Conservation (phyloP, 2,888 invertebrate species). For the Xylophagus ater region DNA sequence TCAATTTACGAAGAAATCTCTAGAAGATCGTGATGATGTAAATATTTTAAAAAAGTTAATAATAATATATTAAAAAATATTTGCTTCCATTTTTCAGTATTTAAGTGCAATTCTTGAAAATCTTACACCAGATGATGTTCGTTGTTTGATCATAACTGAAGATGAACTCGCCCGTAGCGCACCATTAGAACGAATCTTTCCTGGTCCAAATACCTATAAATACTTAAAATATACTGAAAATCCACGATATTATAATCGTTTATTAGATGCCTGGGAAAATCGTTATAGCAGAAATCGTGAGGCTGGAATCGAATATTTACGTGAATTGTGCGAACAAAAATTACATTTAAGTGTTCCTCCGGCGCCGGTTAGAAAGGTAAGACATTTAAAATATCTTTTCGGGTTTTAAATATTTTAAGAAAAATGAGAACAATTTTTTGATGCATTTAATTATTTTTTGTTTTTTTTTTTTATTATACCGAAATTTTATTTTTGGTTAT, state of each 20-base stretch:
- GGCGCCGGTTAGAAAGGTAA: constrained; percentile 49
- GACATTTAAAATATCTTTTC: constrained; percentile 16
- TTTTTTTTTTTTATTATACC: constrained; percentile 11
- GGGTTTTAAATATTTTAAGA: not conserved
- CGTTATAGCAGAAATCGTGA: constrained; percentile 54
- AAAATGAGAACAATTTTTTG: not conserved
- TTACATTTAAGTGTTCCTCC: constrained; percentile 59
- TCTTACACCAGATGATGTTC: constrained; percentile 80
- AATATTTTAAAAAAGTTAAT: too few relatives aligned
- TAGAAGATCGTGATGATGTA: constrained; percentile 34
- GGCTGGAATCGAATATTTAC: constrained; percentile 47
- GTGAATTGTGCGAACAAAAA: constrained; percentile 55
- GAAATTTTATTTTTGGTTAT: constrained; percentile 17
- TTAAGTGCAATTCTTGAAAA: constrained; percentile 66
- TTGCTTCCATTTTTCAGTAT: constrained; percentile 44
- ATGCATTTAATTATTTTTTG: constrained; percentile 12
- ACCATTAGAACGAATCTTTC: constrained; percentile 74
- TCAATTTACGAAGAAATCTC: constrained; percentile 26
- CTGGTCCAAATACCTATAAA: constrained; percentile 58
- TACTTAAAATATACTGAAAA: constrained; percentile 71
- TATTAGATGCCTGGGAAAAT: constrained; percentile 86
- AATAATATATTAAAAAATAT: too few relatives aligned
- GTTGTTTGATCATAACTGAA: constrained; percentile 73
- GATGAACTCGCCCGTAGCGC: constrained; percentile 67
- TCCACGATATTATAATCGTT: constrained; percentile 82